A percentile compares a stretch with the other conserved stretches of the same genome.
phyloP scores from a whole-genome alignment of 2,888 invertebrate genomes.

The Nasonia oneida region DNA sequence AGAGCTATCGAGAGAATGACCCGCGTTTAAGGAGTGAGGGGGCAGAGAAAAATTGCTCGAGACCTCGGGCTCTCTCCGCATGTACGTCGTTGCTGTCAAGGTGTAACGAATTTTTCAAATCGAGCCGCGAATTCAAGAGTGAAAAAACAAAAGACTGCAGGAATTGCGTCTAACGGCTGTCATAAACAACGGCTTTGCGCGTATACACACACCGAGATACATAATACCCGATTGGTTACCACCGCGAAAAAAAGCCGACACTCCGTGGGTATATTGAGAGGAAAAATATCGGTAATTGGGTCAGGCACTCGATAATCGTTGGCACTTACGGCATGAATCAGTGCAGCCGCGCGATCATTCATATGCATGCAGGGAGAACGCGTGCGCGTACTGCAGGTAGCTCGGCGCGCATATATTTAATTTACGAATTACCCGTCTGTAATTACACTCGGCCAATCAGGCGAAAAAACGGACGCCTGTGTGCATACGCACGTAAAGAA shows the following conservation, averaged over 20 bases:
- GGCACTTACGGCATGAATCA: conserved; percentile 29
- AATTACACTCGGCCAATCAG: conserved; percentile 35
- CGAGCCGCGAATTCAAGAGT: too few relatives aligned
- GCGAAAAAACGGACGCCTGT: conserved; percentile 23
- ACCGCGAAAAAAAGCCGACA: conserved; percentile 32
- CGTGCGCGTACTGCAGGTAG: neutral
- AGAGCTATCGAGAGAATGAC: conserved; percentile 70
- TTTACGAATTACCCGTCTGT: conserved; percentile 50
- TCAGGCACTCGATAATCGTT: conserved; percentile 28
- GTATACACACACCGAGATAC: neutral
- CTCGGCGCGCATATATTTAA: conserved; percentile 23
- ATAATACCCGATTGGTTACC: neutral
- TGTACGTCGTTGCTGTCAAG: too few relatives aligned
- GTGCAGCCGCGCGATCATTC: conserved; percentile 8
- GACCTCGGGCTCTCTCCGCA: neutral
- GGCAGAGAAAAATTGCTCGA: conserved; percentile 48
- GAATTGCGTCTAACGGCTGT: conserved; percentile 30
- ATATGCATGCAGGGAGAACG: conserved; percentile 19
- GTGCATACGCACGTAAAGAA: neutral
- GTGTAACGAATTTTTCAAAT: too few relatives aligned
- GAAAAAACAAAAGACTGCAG: neutral
- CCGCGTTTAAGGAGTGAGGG: conserved; percentile 31
- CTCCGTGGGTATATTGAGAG: conserved; percentile 18
- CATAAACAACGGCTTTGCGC: neutral
- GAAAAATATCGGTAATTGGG: conserved; percentile 51